These are phyloP conservation scores for Malthinus seriepunctatus DNA, from an alignment of 2,888 invertebrate species.

Conservation along the genomic window DNA sequence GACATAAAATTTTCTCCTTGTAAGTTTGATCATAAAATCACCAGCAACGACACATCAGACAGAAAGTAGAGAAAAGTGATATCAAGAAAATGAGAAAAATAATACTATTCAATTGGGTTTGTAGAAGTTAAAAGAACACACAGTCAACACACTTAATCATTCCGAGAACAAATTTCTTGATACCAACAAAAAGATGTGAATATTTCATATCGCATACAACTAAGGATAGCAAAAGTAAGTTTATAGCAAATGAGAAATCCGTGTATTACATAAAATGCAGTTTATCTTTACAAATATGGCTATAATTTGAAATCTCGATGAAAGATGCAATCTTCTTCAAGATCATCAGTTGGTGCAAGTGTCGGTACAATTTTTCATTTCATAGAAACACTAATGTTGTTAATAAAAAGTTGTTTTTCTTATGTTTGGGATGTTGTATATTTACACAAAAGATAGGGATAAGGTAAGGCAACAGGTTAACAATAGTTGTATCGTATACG, in stretches of 20 bases:
- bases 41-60: no score
- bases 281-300: constrained; percentile 37
- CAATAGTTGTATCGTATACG: constrained; percentile 14
- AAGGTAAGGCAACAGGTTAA: constrained; percentile 12
- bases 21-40: no score
- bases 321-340: constrained; percentile 37
- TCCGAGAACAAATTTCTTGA: constrained; percentile 23
- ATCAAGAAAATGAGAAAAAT: no score
- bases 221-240: constrained; percentile 32
- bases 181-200: constrained; percentile 17
- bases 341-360: constrained; percentile 34
- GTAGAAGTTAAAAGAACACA: no score
- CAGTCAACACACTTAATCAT: not conserved
- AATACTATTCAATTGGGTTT: no score
- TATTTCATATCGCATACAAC: constrained; percentile 31
- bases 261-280: constrained; percentile 37
- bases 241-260: constrained; percentile 38
- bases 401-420: constrained; percentile 23
- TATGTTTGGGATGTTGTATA: constrained; percentile 23
- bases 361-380: constrained; percentile 28
- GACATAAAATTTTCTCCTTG: no score
- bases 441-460: constrained; percentile 20
- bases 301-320: constrained; percentile 35
- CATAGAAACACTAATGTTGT: constrained; percentile 23
- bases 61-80: no score